Conservation (phyloP, 35 echinoderm and acorn worm species). For the Heliocidaris erythrogramma region DNA sequence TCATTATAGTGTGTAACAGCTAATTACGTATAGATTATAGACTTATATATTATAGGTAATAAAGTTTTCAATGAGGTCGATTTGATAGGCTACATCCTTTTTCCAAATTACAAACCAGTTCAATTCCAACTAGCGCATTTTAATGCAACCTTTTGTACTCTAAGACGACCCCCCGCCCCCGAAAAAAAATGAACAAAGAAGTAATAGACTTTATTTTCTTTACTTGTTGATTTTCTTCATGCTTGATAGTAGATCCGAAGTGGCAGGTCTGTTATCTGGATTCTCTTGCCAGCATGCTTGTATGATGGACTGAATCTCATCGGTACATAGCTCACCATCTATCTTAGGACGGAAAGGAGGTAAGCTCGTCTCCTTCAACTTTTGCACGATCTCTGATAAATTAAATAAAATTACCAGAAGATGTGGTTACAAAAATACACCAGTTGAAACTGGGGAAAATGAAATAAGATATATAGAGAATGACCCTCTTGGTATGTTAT, state of each 20-base stretch:
- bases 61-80: no score
- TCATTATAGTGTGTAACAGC: no score
- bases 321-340: neutral
- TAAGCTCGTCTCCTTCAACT: neutral
- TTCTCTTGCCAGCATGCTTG: conserved; percentile 48
- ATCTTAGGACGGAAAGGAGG: conserved; percentile 58
- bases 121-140: neutral
- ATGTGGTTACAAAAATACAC: neutral
- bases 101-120: no score
- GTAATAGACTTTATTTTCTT: neutral
- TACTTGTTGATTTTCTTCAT: conserved; percentile 68
- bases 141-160: neutral
- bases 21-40: no score
- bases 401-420: neutral
- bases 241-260: conserved; percentile 25
- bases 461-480: neutral
- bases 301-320: conserved; percentile 49
- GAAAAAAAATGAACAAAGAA: neutral
- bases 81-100: no score
- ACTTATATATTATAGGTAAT: no score
- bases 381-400: conserved; percentile 50
- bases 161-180: neutral
- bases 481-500: neutral
- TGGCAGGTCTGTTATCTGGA: conserved; percentile 44
- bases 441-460: neutral